phyloP scores from a whole-genome alignment of 2,888 invertebrate species.

The Pristionchus japonicus region DNA sequence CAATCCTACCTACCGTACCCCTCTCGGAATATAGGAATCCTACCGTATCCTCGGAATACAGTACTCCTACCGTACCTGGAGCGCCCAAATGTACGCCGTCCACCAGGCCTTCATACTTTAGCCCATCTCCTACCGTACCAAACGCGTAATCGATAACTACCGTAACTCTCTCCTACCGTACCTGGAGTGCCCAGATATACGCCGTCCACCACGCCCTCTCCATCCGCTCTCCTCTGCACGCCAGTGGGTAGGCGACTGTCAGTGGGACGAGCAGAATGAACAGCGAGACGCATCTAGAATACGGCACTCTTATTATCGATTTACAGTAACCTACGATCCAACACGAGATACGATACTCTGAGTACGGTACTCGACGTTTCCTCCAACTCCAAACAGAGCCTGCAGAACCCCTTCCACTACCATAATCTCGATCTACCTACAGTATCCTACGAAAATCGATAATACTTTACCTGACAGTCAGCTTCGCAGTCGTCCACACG shows the following conservation, averaged over 20 bases:
- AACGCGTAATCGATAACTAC: not conserved
- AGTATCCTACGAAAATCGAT: no score
- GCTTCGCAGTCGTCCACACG: not conserved
- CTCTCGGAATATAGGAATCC: no score
- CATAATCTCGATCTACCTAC: not conserved
- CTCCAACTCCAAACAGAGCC: no score
- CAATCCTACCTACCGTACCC: no score
- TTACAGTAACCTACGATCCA: not conserved
- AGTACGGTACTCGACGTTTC: not conserved
- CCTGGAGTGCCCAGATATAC: conserved; percentile 54
- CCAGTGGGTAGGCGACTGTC: conserved; percentile 55
- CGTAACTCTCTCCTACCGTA: not conserved
- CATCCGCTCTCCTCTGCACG: conserved; percentile 49
- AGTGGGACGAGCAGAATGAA: conserved; percentile 58
- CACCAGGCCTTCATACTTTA: conserved; percentile 52
- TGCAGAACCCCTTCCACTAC: not conserved
- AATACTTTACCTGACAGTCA: conserved; percentile 27
- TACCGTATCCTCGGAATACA: not conserved
- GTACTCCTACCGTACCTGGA: conserved; percentile 49
- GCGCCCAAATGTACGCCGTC: conserved; percentile 53
- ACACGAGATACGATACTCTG: not conserved
- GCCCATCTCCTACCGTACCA: not conserved
- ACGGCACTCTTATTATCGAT: no score
- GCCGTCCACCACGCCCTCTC: conserved; percentile 59
- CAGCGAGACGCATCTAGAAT: conserved; percentile 50